Percentiles rank a stretch among this genome's conserved stretches.
These are phyloP conservation scores for Muraenolepis orangiensis DNA, from an alignment of 2,797 vertebrate species.

Conservation along the genomic window DNA sequence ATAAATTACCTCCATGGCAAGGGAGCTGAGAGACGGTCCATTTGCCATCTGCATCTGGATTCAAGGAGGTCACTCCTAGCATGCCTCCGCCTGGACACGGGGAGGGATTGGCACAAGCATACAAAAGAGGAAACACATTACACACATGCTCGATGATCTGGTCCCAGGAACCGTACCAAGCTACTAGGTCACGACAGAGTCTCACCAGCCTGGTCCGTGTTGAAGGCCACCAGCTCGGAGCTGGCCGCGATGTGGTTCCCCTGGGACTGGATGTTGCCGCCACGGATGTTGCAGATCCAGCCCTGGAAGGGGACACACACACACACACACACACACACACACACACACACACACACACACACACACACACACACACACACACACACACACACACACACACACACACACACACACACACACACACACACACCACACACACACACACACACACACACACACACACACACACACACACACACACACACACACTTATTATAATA, in stretches of 20 bases:
- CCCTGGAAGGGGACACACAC: conserved; percentile 75
- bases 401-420: too few relatives aligned
- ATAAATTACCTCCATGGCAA: conserved; percentile 86
- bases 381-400: too few relatives aligned
- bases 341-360: not conserved
- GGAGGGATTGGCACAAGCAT: conserved; percentile 5
- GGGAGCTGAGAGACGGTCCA: conserved; percentile 76
- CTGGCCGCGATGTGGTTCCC: conserved; percentile 87
- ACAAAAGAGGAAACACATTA: not conserved
- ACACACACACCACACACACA: not conserved
- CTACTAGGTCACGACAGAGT: not conserved
- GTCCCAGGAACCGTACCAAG: not conserved
- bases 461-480: too few relatives aligned
- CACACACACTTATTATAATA: not conserved
- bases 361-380: not conserved
- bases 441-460: too few relatives aligned
- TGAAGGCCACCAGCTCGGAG: conserved; percentile 82
- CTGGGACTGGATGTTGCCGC: conserved; percentile 68
- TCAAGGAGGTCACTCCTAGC: conserved; percentile 80
- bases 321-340: conserved; percentile 5
- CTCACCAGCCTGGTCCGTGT: conserved; percentile 80
- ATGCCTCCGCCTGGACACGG: conserved; percentile 78
- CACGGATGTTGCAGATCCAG: conserved; percentile 83
- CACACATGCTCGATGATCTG: not conserved
- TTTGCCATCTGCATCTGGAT: conserved; percentile 70